These are phyloP conservation scores for Agapornis roseicollis DNA, from an alignment of 2,113 vertebrate genomes.

Conservation along the genomic window DNA sequence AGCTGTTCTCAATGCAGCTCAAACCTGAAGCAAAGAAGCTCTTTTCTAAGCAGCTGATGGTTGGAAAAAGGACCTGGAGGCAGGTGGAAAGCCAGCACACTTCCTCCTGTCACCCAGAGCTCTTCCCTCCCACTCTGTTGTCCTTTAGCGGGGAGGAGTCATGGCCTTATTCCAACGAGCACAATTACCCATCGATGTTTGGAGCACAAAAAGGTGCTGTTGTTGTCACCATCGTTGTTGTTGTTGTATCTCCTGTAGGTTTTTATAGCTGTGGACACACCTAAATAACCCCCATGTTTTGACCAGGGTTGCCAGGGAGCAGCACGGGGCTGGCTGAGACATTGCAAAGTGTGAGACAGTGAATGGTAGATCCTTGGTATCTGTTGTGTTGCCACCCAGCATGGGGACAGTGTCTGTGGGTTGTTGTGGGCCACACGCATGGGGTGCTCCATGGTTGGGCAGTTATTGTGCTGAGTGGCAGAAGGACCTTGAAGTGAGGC, in stretches of 20 bases:
- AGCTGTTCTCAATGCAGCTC: neutral
- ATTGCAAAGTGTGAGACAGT: neutral
- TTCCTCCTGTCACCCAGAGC: neutral
- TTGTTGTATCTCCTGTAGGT: conserved; percentile 53
- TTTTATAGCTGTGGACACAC: conserved; percentile 43
- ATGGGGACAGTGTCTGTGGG: rapidly evolving
- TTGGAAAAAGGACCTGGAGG: conserved; percentile 48
- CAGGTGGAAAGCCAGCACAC: neutral
- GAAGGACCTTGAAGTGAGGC: neutral
- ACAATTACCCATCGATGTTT: conserved; percentile 34
- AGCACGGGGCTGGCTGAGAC: rapidly evolving
- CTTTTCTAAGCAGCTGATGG: conserved; percentile 24
- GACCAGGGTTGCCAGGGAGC: conserved; percentile 6
- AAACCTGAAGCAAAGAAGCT: conserved; percentile 29
- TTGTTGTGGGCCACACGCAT: rapidly evolving
- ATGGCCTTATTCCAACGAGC: conserved; percentile 61
- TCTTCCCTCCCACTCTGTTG: neutral
- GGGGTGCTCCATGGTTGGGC: neutral
- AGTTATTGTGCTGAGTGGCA: neutral
- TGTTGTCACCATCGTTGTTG: conserved; percentile 17
- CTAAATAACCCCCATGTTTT: neutral
- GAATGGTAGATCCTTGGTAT: neutral
- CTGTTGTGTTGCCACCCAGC: neutral
- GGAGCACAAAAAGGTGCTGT: conserved; percentile 48
- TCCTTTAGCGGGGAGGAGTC: conserved; percentile 22